These are phyloP conservation scores for Ladona fulva DNA, from an alignment of 1,140 invertebrate genomes.

Conservation along the genomic window DNA sequence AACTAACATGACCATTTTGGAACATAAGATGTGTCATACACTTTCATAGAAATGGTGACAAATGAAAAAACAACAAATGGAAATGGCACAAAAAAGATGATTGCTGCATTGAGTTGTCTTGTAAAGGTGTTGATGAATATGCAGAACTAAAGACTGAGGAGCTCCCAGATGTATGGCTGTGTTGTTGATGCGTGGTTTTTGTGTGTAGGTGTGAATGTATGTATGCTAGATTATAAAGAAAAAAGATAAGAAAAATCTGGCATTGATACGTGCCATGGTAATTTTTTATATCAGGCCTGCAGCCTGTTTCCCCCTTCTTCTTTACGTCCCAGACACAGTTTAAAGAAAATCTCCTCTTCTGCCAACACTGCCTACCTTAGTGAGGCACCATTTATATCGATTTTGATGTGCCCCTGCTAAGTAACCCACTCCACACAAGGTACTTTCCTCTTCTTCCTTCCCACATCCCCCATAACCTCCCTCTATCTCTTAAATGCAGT, in stretches of 20 bases:
- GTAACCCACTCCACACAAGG: neutral
- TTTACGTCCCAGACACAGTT: neutral
- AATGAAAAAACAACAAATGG: neutral
- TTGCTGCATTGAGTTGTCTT: neutral
- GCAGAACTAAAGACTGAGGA: neutral
- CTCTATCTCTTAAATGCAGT: too few species aligned
- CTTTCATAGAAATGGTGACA: neutral
- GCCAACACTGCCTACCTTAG: slow-evolving; percentile 6
- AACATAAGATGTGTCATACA: too few species aligned
- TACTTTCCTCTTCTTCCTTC: neutral
- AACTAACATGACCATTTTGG: too few species aligned
- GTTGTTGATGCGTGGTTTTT: slow-evolving; percentile 5
- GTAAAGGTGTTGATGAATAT: neutral
- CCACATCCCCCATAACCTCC: neutral
- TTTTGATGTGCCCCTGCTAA: neutral
- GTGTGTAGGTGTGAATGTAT: neutral
- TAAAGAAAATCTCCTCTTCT: neutral
- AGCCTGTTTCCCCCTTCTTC: neutral
- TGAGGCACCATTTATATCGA: neutral
- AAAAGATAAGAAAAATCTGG: neutral
- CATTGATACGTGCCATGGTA: neutral
- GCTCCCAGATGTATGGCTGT: neutral
- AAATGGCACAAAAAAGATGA: neutral
- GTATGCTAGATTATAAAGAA: neutral
- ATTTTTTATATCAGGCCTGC: neutral